Evolutionary conservation across 2,888 invertebrate species (phyloP), one percentile per base, ranked within the genome.

Genomic region (Drosophila emarginata): DNA sequence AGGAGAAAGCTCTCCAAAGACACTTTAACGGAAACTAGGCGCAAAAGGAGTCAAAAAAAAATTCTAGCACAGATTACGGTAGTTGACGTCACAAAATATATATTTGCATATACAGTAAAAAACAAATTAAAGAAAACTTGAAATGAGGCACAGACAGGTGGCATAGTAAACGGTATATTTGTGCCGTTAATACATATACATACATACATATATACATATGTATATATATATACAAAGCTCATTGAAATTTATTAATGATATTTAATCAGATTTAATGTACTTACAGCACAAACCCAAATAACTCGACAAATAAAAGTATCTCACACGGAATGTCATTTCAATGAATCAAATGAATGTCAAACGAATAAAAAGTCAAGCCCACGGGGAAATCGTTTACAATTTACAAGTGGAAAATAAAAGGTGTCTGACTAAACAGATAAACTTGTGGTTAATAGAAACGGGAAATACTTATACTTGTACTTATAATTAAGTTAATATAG

Each of bases 41-140:
- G 21, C n/a, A 45, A 45, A 45, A 45, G 45, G 45, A 45, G 45
- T 21, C 5, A 11, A 3, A 15, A 3, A 15, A 45, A 62, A 81
- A 82, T 82, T 82, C 87, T 87, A 85, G 82, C 71, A 40, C 82
- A 82, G 60, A 65, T 87, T 82, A 73, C 81, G 87, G 87, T 87
- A 77, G 79, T 87, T 82, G 85, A 75, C 81, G 85, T 84, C 85
- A 82, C 70, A 80, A 78, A 87, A 66, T 79, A 79, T 73, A 70
- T 86, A 72, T 77, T 72, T 78, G 63, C 76, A 76, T 69, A 70
- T 80, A 78, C 81, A 5, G 6, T 14, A 28, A 36, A 36, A 36
- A n/a, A 37, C 7, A 37, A 37, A 37, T 0, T n/a, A 12, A 37
- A 3, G 3, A 40, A 15, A 45, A 18, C 45, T 45, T 45, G 45